Evolutionary conservation across 2,113 vertebrate genomes (phyloP).

Genomic region (Maccullochella peelii): DNA sequence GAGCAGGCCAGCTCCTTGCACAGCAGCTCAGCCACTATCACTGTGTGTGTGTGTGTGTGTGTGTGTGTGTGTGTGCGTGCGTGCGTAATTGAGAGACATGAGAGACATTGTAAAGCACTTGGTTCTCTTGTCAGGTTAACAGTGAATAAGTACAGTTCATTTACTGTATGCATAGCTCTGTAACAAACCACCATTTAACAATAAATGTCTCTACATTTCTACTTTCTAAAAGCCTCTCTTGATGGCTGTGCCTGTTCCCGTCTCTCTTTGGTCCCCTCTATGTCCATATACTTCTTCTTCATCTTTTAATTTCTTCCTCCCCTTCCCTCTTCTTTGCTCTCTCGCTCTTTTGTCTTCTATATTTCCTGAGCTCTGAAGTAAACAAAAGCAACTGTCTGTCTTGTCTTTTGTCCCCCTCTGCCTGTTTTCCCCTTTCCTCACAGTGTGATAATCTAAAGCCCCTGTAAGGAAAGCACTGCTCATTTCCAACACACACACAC

Average conservation of each 20-base stretch:
- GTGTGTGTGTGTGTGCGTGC: not conserved
- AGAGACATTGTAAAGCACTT: not conserved
- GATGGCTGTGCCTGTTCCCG: not conserved
- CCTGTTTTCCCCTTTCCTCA: slow-evolving; percentile 34
- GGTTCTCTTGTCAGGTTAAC: slow-evolving; percentile 6
- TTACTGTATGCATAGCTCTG: slow-evolving; percentile 3
- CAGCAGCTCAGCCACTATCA: not conserved
- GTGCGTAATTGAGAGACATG: not conserved
- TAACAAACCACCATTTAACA: slow-evolving; percentile 21
- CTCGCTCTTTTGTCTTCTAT: slow-evolving; percentile 3
- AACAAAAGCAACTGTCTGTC: slow-evolving; percentile 34
- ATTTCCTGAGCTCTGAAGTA: slow-evolving; percentile 13
- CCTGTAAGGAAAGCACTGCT: slow-evolving; percentile 19
- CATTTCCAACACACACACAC: slow-evolving; percentile 5
- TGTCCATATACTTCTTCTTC: not conserved
- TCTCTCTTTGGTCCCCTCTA: not conserved
- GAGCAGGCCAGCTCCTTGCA: not conserved
- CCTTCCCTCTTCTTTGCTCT: not conserved
- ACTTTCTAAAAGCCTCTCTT: not conserved
- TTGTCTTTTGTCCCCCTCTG: slow-evolving; percentile 30
- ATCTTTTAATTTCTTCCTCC: not conserved
- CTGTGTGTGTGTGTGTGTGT: not conserved
- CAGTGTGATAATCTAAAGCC: slow-evolving; percentile 41
- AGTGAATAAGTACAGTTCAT: not conserved
- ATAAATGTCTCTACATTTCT: not conserved